phyloP scores from a whole-genome alignment of 2,113 vertebrate genomes.

The Otolemur garnettii region DNA sequence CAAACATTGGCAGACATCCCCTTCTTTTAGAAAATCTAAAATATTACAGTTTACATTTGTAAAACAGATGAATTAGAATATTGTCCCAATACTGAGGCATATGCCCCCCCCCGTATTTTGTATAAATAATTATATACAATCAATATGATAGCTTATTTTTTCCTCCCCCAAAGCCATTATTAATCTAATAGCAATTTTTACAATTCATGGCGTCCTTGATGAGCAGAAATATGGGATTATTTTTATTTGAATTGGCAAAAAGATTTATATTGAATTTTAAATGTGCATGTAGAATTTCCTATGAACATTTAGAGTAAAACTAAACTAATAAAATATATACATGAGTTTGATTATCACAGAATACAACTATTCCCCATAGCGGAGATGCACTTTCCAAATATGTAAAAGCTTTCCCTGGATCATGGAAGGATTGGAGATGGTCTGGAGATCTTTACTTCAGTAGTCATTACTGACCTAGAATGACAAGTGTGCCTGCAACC shows the following conservation, averaged over 20 bases:
- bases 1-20: background rate
- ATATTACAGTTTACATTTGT: background rate
- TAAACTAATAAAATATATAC: constrained; percentile 36
- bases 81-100: background rate
- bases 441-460: constrained; percentile 37
- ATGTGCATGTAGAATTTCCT: constrained; percentile 29
- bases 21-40: background rate
- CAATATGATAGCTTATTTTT: background rate
- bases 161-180: background rate
- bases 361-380: background rate
- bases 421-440: background rate
- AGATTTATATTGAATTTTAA: constrained; percentile 36
- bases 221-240: background rate
- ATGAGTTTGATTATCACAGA: background rate
- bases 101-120: background rate
- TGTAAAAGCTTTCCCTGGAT: background rate
- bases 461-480: background rate
- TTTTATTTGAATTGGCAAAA: constrained; percentile 52
- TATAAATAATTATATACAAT: constrained; percentile 41
- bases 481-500: constrained; percentile 27
- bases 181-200: constrained; percentile 35
- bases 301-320: constrained; percentile 16
- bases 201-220: background rate
- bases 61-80: constrained; percentile 37
- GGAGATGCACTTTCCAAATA: constrained; percentile 42